Conservation (phyloP, 2,888 invertebrate species). For the Drosophila heteroneura region DNA sequence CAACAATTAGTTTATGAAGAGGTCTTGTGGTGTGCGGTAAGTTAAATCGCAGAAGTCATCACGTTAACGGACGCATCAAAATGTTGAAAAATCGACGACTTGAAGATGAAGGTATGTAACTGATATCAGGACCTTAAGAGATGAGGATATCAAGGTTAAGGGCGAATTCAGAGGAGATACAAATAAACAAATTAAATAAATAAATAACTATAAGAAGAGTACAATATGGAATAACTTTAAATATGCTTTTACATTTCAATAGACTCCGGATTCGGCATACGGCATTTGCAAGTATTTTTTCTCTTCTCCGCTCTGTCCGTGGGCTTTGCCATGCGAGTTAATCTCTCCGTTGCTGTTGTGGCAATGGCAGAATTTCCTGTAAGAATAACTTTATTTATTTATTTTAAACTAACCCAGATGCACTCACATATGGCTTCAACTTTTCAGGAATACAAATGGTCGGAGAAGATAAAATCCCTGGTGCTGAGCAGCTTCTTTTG, state of each 20-base stretch:
- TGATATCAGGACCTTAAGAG: not conserved
- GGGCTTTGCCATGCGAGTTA: constrained; percentile 89
- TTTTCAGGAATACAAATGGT: constrained; percentile 87
- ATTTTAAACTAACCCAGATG: not conserved
- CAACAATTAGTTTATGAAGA: constrained; percentile 23
- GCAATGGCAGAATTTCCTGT: constrained; percentile 88
- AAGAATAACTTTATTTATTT: not conserved
- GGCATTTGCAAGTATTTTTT: constrained; percentile 88
- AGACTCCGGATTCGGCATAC: constrained; percentile 86
- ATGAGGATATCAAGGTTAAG: not conserved
- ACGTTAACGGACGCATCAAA: not conserved
- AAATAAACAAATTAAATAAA: not conserved
- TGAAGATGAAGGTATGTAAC: constrained; percentile 41
- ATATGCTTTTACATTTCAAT: not conserved
- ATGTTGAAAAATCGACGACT: constrained; percentile 57
- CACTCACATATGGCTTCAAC: not conserved
- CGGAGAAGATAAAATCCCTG: constrained; percentile 86
- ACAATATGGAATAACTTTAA: not conserved
- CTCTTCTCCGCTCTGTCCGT: constrained; percentile 88
- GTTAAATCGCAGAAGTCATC: constrained; percentile 1
- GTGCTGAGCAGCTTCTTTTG: constrained; percentile 89
- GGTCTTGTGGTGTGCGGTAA: constrained; percentile 31
- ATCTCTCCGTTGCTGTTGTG: constrained; percentile 90
- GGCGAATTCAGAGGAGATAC: not conserved
- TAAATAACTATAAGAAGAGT: not conserved